Conservation (phyloP, 2,113 vertebrate genomes). For the Todiramphus chloris region DNA sequence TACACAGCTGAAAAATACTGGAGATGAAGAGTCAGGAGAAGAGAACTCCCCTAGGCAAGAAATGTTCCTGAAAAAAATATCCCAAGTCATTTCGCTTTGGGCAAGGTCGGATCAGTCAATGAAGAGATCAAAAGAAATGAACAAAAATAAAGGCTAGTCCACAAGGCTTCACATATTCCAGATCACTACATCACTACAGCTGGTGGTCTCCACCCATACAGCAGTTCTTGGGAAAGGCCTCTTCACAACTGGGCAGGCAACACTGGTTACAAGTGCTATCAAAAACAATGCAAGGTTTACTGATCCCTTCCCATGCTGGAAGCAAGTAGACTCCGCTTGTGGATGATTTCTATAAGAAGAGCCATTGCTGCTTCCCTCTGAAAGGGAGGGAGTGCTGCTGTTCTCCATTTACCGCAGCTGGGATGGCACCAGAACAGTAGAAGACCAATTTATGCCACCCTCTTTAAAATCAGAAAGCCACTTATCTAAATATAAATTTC, state of each 20-base stretch:
- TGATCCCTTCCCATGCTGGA: accelerated
- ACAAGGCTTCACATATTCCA: background rate
- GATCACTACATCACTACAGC: background rate
- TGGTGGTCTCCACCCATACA: background rate
- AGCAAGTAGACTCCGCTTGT: background rate
- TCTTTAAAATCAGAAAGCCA: background rate
- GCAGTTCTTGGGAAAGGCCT: background rate
- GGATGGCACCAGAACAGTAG: background rate
- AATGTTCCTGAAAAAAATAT: background rate
- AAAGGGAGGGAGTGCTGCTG: background rate
- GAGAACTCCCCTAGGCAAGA: background rate
- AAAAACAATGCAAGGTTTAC: background rate
- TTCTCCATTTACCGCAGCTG: background rate
- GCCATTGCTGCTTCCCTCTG: background rate
- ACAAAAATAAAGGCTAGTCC: background rate
- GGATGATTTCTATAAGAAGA: background rate
- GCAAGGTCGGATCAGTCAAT: background rate
- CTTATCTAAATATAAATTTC: background rate
- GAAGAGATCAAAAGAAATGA: background rate
- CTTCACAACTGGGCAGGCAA: background rate
- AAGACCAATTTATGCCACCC: background rate
- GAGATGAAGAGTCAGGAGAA: background rate
- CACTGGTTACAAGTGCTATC: background rate
- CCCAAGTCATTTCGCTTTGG: background rate
- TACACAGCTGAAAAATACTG: background rate